Percentiles rank a stretch among this genome's conserved stretches.
These are phyloP conservation scores for Alligator sinensis DNA, from an alignment of 2,113 vertebrate genomes.

Conservation along the genomic window DNA sequence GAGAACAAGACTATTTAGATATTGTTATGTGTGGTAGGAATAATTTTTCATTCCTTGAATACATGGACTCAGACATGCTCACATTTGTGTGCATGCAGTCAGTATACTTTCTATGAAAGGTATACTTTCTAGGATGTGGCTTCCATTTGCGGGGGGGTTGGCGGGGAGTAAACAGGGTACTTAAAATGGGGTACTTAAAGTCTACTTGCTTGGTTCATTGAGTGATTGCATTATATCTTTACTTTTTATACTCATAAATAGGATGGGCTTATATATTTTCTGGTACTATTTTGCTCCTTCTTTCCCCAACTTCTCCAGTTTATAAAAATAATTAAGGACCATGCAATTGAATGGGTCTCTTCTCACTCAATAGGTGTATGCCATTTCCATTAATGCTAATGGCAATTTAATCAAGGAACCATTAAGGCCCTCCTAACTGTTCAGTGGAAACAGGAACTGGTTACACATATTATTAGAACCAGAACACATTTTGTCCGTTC, in stretches of 20 bases:
- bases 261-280: conserved; percentile 39
- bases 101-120: neutral
- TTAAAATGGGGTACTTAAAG: conserved; percentile 43
- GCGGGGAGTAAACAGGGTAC: neutral
- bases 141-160: conserved; percentile 32
- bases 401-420: neutral
- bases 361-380: neutral
- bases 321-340: conserved; percentile 41
- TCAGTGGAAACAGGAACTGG: neutral
- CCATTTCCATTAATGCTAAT: conserved; percentile 2
- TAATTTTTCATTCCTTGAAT: conserved; percentile 27
- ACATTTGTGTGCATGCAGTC: conserved; percentile 19
- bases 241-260: neutral
- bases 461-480: neutral
- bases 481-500: neutral
- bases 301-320: neutral
- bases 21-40: conserved; percentile 7
- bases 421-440: neutral
- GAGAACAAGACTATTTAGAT: neutral
- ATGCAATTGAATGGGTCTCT: neutral
- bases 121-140: conserved; percentile 9
- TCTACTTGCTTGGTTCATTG: conserved; percentile 43
- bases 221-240: conserved; percentile 50
- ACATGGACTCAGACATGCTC: neutral
- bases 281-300: conserved; percentile 19